Percentiles rank a stretch among this genome's conserved stretches.
phyloP scores from a whole-genome alignment of 2,888 invertebrate species.

The Acanthosepion pharaonis region DNA sequence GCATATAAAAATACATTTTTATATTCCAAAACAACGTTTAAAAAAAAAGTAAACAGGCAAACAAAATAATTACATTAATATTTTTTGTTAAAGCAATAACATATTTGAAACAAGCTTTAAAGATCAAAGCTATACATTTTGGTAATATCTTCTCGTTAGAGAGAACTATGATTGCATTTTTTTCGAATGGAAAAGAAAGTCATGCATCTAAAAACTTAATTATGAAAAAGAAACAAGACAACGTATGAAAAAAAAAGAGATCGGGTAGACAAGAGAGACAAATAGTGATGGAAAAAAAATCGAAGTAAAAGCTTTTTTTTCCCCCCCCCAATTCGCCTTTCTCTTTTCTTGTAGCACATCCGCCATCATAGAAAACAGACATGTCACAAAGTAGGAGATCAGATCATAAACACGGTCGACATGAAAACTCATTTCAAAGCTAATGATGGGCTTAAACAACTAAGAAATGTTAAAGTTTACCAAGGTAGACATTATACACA shows the following conservation, averaged over 20 bases:
- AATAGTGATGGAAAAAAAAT: neutral
- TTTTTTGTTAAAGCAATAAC: too few relatives aligned
- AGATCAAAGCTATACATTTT: neutral
- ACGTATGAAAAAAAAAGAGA: neutral
- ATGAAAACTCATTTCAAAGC: too few relatives aligned
- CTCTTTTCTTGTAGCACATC: neutral
- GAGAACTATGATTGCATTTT: neutral
- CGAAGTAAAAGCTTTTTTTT: neutral
- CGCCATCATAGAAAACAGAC: constrained; percentile 25
- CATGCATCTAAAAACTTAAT: neutral
- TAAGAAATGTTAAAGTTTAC: too few relatives aligned
- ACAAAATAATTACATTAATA: too few relatives aligned
- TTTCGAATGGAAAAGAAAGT: neutral
- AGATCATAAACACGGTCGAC: neutral
- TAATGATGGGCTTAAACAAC: too few relatives aligned
- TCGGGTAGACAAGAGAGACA: neutral
- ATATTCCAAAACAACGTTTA: too few relatives aligned
- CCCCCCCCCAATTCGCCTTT: neutral
- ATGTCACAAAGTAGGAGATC: constrained; percentile 35
- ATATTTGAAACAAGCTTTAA: too few relatives aligned
- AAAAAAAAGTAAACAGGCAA: too few relatives aligned
- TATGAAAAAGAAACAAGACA: too few relatives aligned
- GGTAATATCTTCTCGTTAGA: neutral
- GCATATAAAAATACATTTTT: neutral
- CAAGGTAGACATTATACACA: too few relatives aligned